Evolutionary conservation across 2,888 invertebrate genomes (phyloP), one percentile per base, ranked within the genome.

Genomic region (Coremacera marginata): DNA sequence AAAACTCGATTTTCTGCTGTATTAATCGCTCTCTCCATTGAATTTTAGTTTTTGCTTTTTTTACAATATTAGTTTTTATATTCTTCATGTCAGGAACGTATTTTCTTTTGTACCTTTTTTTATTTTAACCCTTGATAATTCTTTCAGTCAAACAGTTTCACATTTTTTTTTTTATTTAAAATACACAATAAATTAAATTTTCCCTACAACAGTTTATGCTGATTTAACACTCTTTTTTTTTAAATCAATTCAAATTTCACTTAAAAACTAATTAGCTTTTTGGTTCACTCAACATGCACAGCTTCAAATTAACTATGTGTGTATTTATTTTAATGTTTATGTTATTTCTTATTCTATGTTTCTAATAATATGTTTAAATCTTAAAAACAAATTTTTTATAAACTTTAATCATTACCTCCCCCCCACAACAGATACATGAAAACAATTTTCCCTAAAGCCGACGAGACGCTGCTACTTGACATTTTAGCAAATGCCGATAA

Each of bases 381-480:
- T n/a, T 67, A 1, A 9, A 52, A 34, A 3, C 9, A 57, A 49
- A 19, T 19, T 3, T 3, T 31, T 65, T 57, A n/a, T 22, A 14
- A 27, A 52, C 14, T 25, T 63, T 51, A 14, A 27, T 14, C 22
- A 70, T 57, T 25, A 11, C 60, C 63, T 16, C 60, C 63, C 49
- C 60, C 55, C 34, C 19, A 19, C 7, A 55, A 75, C 90, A 96
- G 96, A 90, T 97, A 97, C 89, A 92, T 97, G 90, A 97, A 97
- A 90, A 95, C 94, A 84, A 93, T 97, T 84, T 97, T 96, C 88
- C 95, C 96, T 0, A 94, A 95, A 89, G 96, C 95, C 0, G 97
- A 97, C 84, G 97, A 97, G 88, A 95, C 95, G 27, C 88, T 96
- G 62, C 93, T 97, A 44, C 91, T 97, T 74, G 97, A 97, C 84